Evolutionary conservation across 2,797 vertebrate genomes (phyloP).

Genomic region (Gephyroberyx darwinii): DNA sequence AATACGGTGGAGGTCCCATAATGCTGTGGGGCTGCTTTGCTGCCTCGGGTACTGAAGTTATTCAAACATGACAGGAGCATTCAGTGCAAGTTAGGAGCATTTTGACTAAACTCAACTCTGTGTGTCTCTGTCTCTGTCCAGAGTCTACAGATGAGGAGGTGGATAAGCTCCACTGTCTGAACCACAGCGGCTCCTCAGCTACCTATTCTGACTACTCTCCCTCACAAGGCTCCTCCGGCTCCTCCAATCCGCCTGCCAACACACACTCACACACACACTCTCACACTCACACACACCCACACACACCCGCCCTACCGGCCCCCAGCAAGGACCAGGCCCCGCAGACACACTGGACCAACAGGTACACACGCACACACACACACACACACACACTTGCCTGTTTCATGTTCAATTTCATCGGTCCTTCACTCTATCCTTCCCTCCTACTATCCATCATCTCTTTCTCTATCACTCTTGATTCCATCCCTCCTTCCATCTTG

Average conservation of each 20-base stretch:
- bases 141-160: constrained; percentile 98
- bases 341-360: constrained; percentile 98
- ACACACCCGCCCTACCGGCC: constrained; percentile 84
- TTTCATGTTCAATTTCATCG: constrained; percentile 37
- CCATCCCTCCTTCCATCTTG: constrained; percentile 33
- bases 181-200: constrained; percentile 99
- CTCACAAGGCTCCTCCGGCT: constrained; percentile 97
- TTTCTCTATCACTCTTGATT: constrained; percentile 29
- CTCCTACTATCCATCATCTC: constrained; percentile 38
- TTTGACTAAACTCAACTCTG: constrained; percentile 34
- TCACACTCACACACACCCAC: constrained; percentile 61
- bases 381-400: not conserved
- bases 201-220: constrained; percentile 99
- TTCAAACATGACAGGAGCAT: constrained; percentile 9
- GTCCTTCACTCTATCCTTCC: constrained; percentile 7
- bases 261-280: constrained; percentile 67
- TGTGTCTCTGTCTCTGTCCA: constrained; percentile 67
- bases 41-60: not conserved
- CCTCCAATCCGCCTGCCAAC: constrained; percentile 93
- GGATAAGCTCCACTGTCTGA: constrained; percentile 97
- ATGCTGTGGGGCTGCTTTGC: too few relatives aligned
- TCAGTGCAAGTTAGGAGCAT: constrained; percentile 20
- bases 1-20: too few relatives aligned
- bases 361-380: constrained; percentile 76
- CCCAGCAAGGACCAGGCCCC: constrained; percentile 92